phyloP scores from a whole-genome alignment of 2,113 vertebrate genomes.

The Alces alces region DNA sequence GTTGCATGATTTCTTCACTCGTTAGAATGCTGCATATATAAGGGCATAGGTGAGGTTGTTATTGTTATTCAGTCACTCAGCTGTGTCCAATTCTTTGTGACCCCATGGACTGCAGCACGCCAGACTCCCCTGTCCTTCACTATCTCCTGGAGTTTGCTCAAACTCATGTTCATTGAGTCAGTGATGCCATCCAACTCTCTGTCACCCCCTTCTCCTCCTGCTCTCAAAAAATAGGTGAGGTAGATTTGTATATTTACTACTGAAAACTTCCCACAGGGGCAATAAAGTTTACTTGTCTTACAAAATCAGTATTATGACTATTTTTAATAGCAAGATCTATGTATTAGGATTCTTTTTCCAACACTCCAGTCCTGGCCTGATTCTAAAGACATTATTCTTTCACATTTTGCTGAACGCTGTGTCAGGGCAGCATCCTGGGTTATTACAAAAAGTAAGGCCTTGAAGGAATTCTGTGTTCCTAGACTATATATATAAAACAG shows the following conservation, averaged over 20 bases:
- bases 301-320: neutral
- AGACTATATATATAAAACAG: neutral
- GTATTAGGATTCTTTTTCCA: neutral
- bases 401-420: neutral
- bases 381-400: neutral
- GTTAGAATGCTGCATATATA: neutral
- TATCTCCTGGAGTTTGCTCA: neutral
- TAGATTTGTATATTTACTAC: neutral
- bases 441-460: neutral
- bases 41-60: neutral
- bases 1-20: neutral
- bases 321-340: neutral
- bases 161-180: neutral
- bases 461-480: neutral
- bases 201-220: neutral
- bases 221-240: neutral
- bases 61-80: neutral
- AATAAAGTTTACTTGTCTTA: neutral
- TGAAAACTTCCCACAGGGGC: neutral
- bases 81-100: neutral
- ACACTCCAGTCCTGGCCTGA: neutral
- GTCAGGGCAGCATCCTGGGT: neutral
- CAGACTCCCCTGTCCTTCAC: neutral
- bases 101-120: neutral
- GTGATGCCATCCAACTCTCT: neutral